These are phyloP conservation scores for Cyrtorhinus lividipennis DNA, from an alignment of 1,140 invertebrate genomes.

Conservation along the genomic window DNA sequence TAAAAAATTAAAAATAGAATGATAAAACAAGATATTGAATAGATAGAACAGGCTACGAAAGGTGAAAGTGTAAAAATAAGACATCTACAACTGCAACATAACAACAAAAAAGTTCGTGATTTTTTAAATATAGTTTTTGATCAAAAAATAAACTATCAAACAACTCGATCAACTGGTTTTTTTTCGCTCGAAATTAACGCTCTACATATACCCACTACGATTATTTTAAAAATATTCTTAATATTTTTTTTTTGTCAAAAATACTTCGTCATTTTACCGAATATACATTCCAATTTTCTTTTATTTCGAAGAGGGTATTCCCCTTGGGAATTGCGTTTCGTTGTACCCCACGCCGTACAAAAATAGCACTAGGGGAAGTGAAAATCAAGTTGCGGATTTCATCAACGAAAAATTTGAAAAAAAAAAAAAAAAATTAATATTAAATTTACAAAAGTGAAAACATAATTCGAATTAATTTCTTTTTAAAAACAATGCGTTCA, in stretches of 20 bases:
- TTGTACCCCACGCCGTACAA: constrained; percentile 15
- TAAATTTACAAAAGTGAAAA: constrained; percentile 9
- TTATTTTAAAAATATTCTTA: constrained; percentile 21
- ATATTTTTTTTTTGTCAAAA: constrained; percentile 22
- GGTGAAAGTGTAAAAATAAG: too few relatives aligned
- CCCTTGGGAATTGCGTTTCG: constrained; percentile 17
- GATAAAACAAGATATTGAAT: too few relatives aligned
- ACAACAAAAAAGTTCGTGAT: constrained; percentile 19
- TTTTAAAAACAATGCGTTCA: too few relatives aligned
- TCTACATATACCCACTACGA: constrained; percentile 19
- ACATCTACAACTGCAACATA: constrained; percentile 21
- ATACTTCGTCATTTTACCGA: constrained; percentile 20
- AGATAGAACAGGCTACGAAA: constrained; percentile 12
- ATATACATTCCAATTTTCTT: constrained; percentile 19
- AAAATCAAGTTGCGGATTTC: constrained; percentile 10
- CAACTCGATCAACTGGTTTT: constrained; percentile 20
- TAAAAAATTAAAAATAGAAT: too few relatives aligned
- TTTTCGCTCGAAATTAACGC: constrained; percentile 19
- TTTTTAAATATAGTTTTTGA: constrained; percentile 19
- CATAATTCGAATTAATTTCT: too few relatives aligned
- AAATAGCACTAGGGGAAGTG: constrained; percentile 11
- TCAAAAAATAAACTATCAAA: constrained; percentile 21
- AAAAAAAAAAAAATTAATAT: background rate
- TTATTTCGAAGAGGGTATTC: constrained; percentile 16
- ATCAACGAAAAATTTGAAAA: background rate